Evolutionary conservation across 2,113 vertebrate species (phyloP), one percentile per base, ranked within the genome.

Genomic region (Herpailurus yagouaroundi): DNA sequence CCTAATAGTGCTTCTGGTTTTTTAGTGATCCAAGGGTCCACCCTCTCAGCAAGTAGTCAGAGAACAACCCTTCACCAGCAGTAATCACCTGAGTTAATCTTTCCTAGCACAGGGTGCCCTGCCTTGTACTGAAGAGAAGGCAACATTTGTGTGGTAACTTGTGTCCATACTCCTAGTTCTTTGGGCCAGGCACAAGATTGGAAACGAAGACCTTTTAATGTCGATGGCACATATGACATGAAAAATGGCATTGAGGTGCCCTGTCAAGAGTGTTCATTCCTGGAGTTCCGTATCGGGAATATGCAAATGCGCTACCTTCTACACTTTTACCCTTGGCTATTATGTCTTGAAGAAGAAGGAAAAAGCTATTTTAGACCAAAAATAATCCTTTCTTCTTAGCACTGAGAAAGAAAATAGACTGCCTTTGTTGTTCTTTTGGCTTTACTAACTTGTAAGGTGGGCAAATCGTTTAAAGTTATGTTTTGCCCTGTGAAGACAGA

Each of bases 1-100:
- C 81, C 57, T 97, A 82, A 97, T 64, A 96, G 97, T 96, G 84
- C 66, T 97, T 66, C 94, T 96, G 92, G 55, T 31, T 98, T 94
- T 95, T 71, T 98, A 98, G 90, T 66, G 95, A 95, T 25, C 31
- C 64, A 31, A 81, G 71, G 38, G 68, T 64, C 74, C 81, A 79
- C 52, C 36, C 57, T 91, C 77, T 68, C 63, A 55, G 94, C 71
- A 94, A 97, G 88, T 55, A 87, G 88, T 50, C 85, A 57, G 74
- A 96, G 82, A 69, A 50, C 33, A 91, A 25, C 33, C 13, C 50
- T 68, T 94, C 33, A 88, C 45, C 27, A 29, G 57, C 15, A 45
- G 38, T 31, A 57, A 66, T 82, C 76, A 77, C 84, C 45, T 31
- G 73, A 91, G 63, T 9, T 71, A 88, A 0, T 96, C 76, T 84